Conservation (phyloP, 2,797 vertebrate species). For the Amazona ochrocephala region DNA sequence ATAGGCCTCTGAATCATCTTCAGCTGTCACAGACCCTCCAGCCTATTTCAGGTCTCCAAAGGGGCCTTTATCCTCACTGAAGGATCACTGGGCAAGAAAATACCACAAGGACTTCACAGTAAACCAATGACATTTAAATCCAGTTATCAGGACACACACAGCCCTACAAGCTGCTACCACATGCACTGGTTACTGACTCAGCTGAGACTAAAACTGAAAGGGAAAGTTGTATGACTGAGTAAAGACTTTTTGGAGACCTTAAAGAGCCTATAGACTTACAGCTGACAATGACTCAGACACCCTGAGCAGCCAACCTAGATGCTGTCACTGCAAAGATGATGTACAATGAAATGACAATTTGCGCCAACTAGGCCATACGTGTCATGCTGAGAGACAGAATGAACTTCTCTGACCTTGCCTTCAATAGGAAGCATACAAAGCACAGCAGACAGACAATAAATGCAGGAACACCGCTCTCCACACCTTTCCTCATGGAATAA, state of each 20-base stretch:
- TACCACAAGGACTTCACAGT: background rate
- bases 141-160: background rate
- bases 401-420: constrained; percentile 8
- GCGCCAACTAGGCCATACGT: background rate
- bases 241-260: constrained; percentile 27
- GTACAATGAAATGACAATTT: background rate
- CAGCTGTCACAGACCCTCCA: background rate
- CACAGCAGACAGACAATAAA: background rate
- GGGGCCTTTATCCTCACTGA: background rate
- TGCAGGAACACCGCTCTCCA: background rate
- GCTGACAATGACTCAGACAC: constrained; percentile 53
- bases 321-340: background rate
- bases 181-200: constrained; percentile 22
- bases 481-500: background rate
- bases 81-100: background rate
- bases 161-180: background rate
- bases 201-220: background rate
- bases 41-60: background rate
- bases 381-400: background rate
- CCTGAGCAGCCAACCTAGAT: background rate
- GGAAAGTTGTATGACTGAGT: background rate
- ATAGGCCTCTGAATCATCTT: background rate
- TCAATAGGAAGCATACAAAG: background rate
- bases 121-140: constrained; percentile 20
- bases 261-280: constrained; percentile 23